These are phyloP conservation scores for Macrochelys suwanniensis DNA, from an alignment of 2,797 vertebrate genomes.

Conservation along the genomic window DNA sequence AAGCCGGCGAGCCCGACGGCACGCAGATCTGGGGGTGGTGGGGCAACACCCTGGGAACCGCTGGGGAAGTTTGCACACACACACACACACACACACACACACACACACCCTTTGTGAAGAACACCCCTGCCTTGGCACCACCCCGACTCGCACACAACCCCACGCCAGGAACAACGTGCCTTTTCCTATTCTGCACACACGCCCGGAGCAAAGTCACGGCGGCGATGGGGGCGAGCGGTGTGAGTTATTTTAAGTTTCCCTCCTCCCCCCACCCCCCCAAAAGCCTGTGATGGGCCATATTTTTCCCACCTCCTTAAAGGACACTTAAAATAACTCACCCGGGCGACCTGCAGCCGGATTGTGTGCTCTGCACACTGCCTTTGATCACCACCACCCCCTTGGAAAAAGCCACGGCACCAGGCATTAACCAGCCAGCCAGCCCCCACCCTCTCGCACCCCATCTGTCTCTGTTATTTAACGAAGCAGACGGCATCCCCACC, in stretches of 20 bases:
- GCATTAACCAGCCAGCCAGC: background rate
- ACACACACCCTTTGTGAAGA: accelerated
- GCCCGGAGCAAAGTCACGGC: background rate
- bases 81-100: background rate
- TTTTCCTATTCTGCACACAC: background rate
- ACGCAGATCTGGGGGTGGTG: background rate
- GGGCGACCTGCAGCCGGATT: background rate
- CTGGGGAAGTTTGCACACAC: background rate
- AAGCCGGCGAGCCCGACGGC: background rate
- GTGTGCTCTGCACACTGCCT: constrained; percentile 2
- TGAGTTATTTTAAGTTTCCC: constrained; percentile 56
- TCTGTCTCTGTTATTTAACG: background rate
- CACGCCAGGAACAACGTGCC: background rate
- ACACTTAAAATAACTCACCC: background rate
- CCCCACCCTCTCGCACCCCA: background rate
- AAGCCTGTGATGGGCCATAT: background rate
- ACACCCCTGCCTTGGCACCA: background rate
- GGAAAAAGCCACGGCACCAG: background rate
- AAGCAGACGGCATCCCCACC: background rate
- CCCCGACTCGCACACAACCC: background rate
- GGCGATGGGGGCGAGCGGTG: background rate
- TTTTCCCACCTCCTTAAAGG: background rate
- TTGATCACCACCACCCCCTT: background rate
- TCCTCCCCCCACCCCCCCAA: background rate
- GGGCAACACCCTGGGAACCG: constrained; percentile 21